Evolutionary conservation across 2,888 invertebrate genomes (phyloP), one percentile per base, ranked within the genome.

Genomic region (Microchrysa polita): DNA sequence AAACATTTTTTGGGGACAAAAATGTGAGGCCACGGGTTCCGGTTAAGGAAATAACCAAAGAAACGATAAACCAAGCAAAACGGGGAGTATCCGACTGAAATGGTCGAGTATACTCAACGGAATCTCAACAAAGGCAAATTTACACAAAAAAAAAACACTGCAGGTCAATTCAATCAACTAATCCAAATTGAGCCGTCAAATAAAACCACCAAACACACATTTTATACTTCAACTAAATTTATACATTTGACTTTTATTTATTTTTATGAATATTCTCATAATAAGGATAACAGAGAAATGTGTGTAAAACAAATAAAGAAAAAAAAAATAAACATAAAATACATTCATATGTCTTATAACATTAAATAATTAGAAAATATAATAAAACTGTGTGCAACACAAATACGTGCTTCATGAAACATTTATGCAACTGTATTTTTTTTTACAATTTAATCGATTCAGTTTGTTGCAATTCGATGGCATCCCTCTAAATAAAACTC

Each of bases 281-380:
- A 57, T 60, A 63, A 52, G 72, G 63, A 63, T 63, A 73, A 73
- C 61, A 73, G 44, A n/a, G n/a, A n/a, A n/a, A n/a, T n/a, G n/a
- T n/a, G n/a, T n/a, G n/a, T n/a, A n/a, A n/a, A n/a, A n/a, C n/a
- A n/a, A n/a, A n/a, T n/a, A n/a, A n/a, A n/a, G n/a, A n/a, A 73
- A 63, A 72, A 72, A 48, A 27, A 53, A 55, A 55, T 7, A 40
- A 63, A 73, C 63, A 53, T 61, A 73, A 73, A 61, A 73, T 63
- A n/a, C n/a, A n/a, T n/a, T n/a, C n/a, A n/a, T 60, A 61, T 52
- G 72, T n/a, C n/a, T n/a, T 53, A 40, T 61, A 61, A 63, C 52
- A n/a, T 60, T 73, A 73, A 73, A 61, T 63, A 73, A 63, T 40
- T 27, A 69, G n/a, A 18, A 18, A 73, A n/a, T n/a, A 73, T 53